Percentiles rank a stretch among this genome's conserved stretches.
Conservation (phyloP, 2,888 invertebrate genomes). For the Cosmia pyralina region DNA sequence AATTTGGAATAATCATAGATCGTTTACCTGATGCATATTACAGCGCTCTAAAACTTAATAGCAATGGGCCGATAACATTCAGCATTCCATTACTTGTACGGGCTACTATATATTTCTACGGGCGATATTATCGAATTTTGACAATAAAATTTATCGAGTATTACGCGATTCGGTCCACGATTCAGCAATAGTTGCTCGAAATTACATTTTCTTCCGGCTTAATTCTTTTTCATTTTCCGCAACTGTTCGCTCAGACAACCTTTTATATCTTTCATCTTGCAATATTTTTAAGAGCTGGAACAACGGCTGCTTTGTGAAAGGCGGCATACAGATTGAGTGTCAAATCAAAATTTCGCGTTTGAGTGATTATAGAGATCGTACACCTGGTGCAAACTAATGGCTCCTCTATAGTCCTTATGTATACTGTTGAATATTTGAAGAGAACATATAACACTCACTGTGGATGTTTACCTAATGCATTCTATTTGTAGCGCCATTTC, state of each 20-base stretch:
- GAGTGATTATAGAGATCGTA: slow-evolving; percentile 36
- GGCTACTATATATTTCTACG: slow-evolving; percentile 60
- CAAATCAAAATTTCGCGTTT: slow-evolving; percentile 43
- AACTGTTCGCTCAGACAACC: slow-evolving; percentile 40
- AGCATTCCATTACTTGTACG: slow-evolving; percentile 58
- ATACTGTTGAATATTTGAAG: neutral
- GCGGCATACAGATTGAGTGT: slow-evolving; percentile 46
- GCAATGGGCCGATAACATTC: slow-evolving; percentile 41
- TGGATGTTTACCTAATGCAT: neutral
- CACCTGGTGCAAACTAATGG: slow-evolving; percentile 43
- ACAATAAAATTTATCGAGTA: slow-evolving; percentile 64
- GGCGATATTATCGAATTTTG: slow-evolving; percentile 63
- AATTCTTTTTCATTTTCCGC: slow-evolving; percentile 63
- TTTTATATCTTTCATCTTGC: slow-evolving; percentile 54
- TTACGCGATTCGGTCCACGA: slow-evolving; percentile 51
- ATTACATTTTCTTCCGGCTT: slow-evolving; percentile 57
- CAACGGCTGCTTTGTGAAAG: slow-evolving; percentile 27
- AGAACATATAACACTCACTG: neutral
- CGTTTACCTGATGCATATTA: slow-evolving; percentile 30
- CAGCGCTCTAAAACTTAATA: slow-evolving; percentile 40
- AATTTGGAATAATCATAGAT: slow-evolving; percentile 23
- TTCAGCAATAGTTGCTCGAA: slow-evolving; percentile 57
- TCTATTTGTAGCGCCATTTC: neutral
- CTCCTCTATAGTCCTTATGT: neutral
- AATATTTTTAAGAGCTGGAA: slow-evolving; percentile 48